Evolutionary conservation across 2,797 vertebrate species (phyloP).

Genomic region (Helostoma temminkii): DNA sequence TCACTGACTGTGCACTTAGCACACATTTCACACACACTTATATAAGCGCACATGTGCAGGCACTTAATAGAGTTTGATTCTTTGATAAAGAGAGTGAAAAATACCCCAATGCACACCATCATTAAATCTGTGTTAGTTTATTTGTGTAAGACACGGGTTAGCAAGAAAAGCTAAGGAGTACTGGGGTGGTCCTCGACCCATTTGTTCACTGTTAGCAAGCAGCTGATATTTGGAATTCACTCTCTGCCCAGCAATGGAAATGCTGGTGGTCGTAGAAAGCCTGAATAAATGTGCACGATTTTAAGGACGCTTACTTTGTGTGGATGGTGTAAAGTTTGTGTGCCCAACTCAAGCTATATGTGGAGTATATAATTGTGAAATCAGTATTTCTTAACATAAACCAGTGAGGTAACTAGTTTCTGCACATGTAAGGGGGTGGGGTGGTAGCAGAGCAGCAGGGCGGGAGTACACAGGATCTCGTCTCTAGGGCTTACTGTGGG

Average conservation of each 20-base stretch:
- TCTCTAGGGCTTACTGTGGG: conserved; percentile 64
- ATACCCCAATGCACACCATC: conserved; percentile 72
- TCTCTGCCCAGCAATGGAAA: conserved; percentile 32
- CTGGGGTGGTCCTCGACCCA: conserved; percentile 75
- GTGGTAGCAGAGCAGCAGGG: conserved; percentile 17
- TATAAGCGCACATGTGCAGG: conserved; percentile 30
- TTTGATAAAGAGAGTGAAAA: conserved; percentile 65
- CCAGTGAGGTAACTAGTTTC: conserved; percentile 7
- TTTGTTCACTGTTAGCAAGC: conserved; percentile 66
- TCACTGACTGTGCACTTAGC: not conserved
- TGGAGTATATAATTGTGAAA: conserved; percentile 11
- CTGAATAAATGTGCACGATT: conserved; percentile 15
- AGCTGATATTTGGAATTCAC: conserved; percentile 65
- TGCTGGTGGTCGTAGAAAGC: conserved; percentile 20
- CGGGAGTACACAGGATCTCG: conserved; percentile 31
- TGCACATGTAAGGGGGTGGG: conserved; percentile 10
- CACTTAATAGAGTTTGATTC: conserved; percentile 61
- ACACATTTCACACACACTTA: not conserved
- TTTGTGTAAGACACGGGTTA: conserved; percentile 78
- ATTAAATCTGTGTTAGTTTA: conserved; percentile 80
- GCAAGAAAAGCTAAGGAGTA: conserved; percentile 48
- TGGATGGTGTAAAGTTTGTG: conserved; percentile 18
- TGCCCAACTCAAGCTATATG: conserved; percentile 7
- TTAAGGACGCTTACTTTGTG: conserved; percentile 3
- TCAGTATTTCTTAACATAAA: not conserved